Conservation (phyloP, 2,888 invertebrate species). For the Lochmaea crataegi region DNA sequence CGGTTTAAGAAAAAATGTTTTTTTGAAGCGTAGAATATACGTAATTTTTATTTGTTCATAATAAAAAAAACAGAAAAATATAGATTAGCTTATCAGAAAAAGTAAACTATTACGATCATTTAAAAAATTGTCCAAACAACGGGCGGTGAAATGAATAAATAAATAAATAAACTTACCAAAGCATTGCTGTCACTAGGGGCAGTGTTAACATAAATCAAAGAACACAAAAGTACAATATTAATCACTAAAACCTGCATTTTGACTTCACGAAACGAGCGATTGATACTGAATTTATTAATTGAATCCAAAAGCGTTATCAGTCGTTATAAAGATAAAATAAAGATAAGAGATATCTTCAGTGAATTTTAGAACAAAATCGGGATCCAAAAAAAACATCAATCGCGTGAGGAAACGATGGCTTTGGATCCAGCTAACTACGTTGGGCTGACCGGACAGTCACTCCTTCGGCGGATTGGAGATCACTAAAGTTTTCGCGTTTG, state of each 20-base stretch:
- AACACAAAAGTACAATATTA: conserved; percentile 40
- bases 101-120: too few relatives aligned
- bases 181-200: conserved; percentile 42
- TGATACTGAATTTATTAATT: conserved; percentile 26
- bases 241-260: conserved; percentile 41
- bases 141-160: too few relatives aligned
- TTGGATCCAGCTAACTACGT: conserved; percentile 34
- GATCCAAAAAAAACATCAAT: conserved; percentile 46
- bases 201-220: conserved; percentile 29
- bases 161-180: conserved; percentile 39
- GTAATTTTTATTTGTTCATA: too few relatives aligned
- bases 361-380: conserved; percentile 13
- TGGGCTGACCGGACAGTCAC: conserved; percentile 27
- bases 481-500: conserved; percentile 39
- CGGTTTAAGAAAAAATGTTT: too few relatives aligned
- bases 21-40: too few relatives aligned
- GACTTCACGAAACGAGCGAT: conserved; percentile 20
- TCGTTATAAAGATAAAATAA: conserved; percentile 24
- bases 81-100: too few relatives aligned
- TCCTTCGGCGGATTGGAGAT: conserved; percentile 31
- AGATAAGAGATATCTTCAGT: conserved; percentile 9
- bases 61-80: too few relatives aligned
- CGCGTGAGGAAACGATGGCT: conserved; percentile 46
- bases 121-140: too few relatives aligned
- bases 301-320: conserved; percentile 15